Evolutionary conservation across 2,888 invertebrate genomes (phyloP).

Genomic region (Apodemia hepburni): DNA sequence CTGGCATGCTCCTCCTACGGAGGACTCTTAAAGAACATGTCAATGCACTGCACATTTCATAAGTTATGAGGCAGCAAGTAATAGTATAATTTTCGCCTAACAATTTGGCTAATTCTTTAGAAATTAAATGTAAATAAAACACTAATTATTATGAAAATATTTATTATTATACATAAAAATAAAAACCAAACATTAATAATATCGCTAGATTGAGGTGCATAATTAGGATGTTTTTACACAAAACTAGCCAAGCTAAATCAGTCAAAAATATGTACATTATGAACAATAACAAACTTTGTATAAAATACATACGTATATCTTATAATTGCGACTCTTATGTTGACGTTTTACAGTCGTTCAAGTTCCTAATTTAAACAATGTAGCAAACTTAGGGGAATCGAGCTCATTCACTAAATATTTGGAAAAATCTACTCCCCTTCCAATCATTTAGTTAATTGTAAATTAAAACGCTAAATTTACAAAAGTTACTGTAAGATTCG

Average conservation of each 20-base stretch:
- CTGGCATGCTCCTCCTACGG: too few species aligned
- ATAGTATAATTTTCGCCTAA: too few species aligned
- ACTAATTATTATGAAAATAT: conserved; percentile 55
- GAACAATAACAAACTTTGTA: conserved; percentile 36
- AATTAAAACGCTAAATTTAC: too few species aligned
- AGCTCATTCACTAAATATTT: too few species aligned
- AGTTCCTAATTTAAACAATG: background rate
- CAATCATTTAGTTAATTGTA: too few species aligned
- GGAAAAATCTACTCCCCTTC: too few species aligned
- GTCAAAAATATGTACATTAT: conserved; percentile 35
- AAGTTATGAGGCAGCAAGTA: too few species aligned
- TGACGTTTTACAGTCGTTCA: background rate
- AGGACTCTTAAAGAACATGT: too few species aligned
- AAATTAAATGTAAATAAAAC: conserved; percentile 32
- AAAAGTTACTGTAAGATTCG: too few species aligned
- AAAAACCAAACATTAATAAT: conserved; percentile 45
- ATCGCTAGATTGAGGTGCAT: conserved; percentile 51
- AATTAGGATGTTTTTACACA: conserved; percentile 38
- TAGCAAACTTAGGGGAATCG: too few species aligned
- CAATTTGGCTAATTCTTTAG: too few species aligned
- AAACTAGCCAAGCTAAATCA: conserved; percentile 51
- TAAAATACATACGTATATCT: background rate
- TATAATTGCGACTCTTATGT: background rate
- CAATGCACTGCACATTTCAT: too few species aligned
- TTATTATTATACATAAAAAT: conserved; percentile 49